Conservation (phyloP, 2,888 invertebrate species). For the Spialia ferax region DNA sequence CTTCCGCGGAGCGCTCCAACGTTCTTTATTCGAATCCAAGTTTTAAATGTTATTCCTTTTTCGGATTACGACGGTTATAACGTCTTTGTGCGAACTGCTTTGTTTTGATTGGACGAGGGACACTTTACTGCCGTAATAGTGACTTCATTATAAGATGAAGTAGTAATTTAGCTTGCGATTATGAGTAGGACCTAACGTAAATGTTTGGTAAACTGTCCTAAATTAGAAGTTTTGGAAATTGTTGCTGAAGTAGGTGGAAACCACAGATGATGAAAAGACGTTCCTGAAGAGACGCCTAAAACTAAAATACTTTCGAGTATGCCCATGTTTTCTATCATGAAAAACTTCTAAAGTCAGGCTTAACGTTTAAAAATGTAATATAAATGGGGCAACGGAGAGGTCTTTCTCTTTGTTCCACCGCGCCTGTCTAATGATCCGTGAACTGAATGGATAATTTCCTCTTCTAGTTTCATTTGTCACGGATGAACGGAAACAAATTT, state of each 20-base stretch:
- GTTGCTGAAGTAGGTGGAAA: background rate
- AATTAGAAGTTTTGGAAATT: background rate
- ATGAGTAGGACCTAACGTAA: background rate
- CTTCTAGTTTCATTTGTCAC: slow-evolving; percentile 34
- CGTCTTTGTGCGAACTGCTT: slow-evolving; percentile 22
- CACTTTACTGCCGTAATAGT: background rate
- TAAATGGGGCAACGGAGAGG: background rate
- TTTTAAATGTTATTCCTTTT: slow-evolving; percentile 49
- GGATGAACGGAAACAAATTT: slow-evolving; percentile 22
- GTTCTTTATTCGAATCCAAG: slow-evolving; percentile 54
- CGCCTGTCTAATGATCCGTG: slow-evolving; percentile 58
- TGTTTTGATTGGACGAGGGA: slow-evolving; percentile 7
- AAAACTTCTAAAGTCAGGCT: background rate
- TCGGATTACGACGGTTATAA: slow-evolving; percentile 45
- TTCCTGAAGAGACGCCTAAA: too few species aligned
- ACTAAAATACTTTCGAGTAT: too few species aligned
- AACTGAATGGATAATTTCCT: slow-evolving; percentile 44
- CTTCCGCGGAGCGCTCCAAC: slow-evolving; percentile 48
- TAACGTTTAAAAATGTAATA: background rate
- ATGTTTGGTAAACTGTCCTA: background rate
- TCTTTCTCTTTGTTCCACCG: slow-evolving; percentile 28
- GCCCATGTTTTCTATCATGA: too few species aligned
- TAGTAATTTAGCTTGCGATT: background rate
- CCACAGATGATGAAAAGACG: too few species aligned
- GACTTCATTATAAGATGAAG: background rate